Base-by-base conservation (phyloP, 2,888 invertebrate genomes). In the Pachymerium ferrugineum region DNA sequence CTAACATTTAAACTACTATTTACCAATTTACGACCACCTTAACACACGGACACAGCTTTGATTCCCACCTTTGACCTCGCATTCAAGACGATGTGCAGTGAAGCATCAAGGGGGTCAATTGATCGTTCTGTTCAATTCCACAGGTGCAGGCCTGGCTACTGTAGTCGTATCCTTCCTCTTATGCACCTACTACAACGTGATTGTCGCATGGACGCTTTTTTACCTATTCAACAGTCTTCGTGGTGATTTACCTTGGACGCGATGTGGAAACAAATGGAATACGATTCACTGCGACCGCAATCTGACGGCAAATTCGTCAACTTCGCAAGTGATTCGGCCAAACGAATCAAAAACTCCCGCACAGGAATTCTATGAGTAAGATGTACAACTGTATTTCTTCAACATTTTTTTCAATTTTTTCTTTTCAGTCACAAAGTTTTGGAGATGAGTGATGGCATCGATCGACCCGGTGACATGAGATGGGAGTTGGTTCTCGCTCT, bases 151-250 rank as follows among this genome's bases (percentile, higher is more conserved):
- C 75, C 86, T 97, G 79, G 94, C 94, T 76, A 94, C 94, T 82
- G 94, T 96, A 77, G 90, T 95, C 82, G 92, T 96, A 83, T 95
- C 96, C 78, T 94, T 96, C 85, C 85, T 95, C 81, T 91, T 97
- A 89, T 93, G 94, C 78, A 94, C 95, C 73, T 96, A 96, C 84
- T 96, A 96, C 84, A 94, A 94, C 83, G 93, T 96, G 78, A 93
- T 97, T 83, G 94, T 96, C 83, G 92, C 93, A 76, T 96, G 96
- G 88, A 90, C 93, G 73, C 90, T 95, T 80, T 95, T 93, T 83
- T 96, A 95, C 84, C 91, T 96, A 83, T 93, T 93, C 83, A 91
- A 93, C 75, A 92, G 94, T 30, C 94, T 94, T 82, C 90, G 90
- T 81, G 87, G 90, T 67, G 89, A 90, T 78, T 19, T 71, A 2